Evolutionary conservation across 2,888 invertebrate species (phyloP).

Genomic region (Cybosia mesomella): DNA sequence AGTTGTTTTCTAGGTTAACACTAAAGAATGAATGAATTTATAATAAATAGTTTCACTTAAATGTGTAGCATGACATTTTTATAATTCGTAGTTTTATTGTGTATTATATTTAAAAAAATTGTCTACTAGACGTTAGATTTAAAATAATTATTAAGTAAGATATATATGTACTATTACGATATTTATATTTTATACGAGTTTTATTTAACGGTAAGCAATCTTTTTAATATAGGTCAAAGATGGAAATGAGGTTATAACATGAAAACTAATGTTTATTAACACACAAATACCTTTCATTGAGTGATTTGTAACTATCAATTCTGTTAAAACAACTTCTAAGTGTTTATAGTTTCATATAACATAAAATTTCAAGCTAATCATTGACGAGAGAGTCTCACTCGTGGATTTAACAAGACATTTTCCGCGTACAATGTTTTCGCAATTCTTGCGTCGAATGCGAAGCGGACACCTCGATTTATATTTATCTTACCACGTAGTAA

Average conservation of each 20-base stretch:
- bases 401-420: conserved; percentile 31
- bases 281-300: background rate
- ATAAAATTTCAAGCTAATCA: background rate
- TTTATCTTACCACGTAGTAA: conserved; percentile 64
- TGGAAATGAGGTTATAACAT: conserved; percentile 41
- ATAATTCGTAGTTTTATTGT: background rate
- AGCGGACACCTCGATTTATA: conserved; percentile 71
- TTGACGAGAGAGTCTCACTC: conserved; percentile 27
- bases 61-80: background rate
- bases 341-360: background rate
- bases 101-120: too few species aligned
- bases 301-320: background rate
- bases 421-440: conserved; percentile 35
- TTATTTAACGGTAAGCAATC: background rate
- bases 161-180: background rate
- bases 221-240: conserved; percentile 16
- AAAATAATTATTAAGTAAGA: background rate
- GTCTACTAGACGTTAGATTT: background rate
- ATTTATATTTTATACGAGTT: background rate
- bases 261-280: background rate
- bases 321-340: conserved; percentile 3
- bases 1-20: conserved; percentile 61
- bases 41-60: conserved; percentile 5
- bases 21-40: conserved; percentile 36
- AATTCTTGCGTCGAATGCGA: conserved; percentile 22